Conservation (phyloP, 92 coral and sea anemone genomes). For the Palythoa grandis region DNA sequence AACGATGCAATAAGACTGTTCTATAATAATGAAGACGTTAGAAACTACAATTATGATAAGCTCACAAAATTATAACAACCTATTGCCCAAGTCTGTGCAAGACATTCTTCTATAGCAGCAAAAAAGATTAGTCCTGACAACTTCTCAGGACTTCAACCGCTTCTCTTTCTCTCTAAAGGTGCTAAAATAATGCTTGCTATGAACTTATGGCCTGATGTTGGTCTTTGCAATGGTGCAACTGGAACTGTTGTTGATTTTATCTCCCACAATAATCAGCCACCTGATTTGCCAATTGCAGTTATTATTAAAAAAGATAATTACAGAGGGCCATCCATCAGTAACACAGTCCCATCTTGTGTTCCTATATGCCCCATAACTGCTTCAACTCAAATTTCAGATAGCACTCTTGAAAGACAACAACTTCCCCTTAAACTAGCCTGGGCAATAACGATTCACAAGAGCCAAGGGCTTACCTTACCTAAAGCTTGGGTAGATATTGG, state of each 20-base stretch:
- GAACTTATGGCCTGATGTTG: background rate
- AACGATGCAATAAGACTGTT: too few relatives aligned
- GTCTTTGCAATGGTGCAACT: slow-evolving; percentile 9
- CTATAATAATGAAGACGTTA: too few relatives aligned
- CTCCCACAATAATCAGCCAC: slow-evolving; percentile 63
- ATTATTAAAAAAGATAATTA: slow-evolving; percentile 50
- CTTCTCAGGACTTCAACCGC: too few relatives aligned
- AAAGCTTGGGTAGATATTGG: slow-evolving; percentile 65
- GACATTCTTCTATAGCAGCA: too few relatives aligned
- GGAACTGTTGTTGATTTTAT: slow-evolving; percentile 40
- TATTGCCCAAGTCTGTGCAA: too few relatives aligned
- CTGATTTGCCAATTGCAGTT: slow-evolving; percentile 60
- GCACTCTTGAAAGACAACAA: slow-evolving; percentile 67
- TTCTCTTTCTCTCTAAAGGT: too few relatives aligned
- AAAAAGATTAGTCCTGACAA: too few relatives aligned
- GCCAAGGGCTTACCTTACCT: slow-evolving; percentile 63
- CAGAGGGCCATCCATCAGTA: slow-evolving; percentile 63
- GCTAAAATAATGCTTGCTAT: too few relatives aligned
- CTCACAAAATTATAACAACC: too few relatives aligned
- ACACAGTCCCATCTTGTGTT: slow-evolving; percentile 65
- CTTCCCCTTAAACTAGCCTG: slow-evolving; percentile 68
- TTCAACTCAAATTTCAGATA: slow-evolving; percentile 47
- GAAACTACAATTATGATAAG: too few relatives aligned
- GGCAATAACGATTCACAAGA: slow-evolving; percentile 67
- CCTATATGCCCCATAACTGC: slow-evolving; percentile 61